These are phyloP conservation scores for Sepioteuthis lessoniana DNA, from an alignment of 2,888 invertebrate genomes.

Conservation along the genomic window DNA sequence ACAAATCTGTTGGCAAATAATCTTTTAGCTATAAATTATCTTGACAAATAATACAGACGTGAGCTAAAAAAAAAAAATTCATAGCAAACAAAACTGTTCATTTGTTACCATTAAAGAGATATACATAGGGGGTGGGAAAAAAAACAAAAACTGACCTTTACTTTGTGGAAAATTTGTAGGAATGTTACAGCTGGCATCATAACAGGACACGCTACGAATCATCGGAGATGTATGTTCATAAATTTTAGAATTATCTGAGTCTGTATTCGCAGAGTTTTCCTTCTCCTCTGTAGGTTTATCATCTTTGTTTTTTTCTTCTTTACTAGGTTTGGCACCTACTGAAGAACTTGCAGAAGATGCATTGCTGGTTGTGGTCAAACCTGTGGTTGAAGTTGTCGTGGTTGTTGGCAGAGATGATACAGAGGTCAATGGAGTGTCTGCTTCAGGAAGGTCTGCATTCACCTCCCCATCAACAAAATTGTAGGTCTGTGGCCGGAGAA, in stretches of 20 bases:
- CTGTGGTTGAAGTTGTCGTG: neutral
- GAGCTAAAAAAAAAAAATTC: neutral
- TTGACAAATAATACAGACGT: no score
- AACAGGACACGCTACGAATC: neutral
- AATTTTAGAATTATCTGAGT: constrained; percentile 8
- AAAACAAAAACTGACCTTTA: neutral
- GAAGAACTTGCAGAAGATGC: neutral
- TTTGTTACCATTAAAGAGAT: neutral
- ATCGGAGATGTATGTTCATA: neutral
- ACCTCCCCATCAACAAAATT: constrained; percentile 1
- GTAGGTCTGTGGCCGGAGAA: constrained; percentile 37
- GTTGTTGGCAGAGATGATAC: neutral
- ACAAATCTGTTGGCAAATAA: no score
- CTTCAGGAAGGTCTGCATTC: constrained; percentile 33
- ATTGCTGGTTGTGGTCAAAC: neutral
- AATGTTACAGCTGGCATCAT: constrained; percentile 35
- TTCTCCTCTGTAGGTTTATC: constrained; percentile 33
- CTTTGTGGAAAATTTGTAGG: constrained; percentile 37
- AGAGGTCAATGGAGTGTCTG: neutral
- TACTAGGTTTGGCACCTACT: neutral
- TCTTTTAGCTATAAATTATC: no score
- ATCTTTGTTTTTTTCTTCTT: constrained; percentile 33
- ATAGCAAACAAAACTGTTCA: neutral
- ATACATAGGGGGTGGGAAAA: no score
- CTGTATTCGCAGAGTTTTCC: constrained; percentile 33